These are phyloP conservation scores for Pantherophis vulpinus DNA, from an alignment of 2,797 vertebrate genomes.

Conservation along the genomic window DNA sequence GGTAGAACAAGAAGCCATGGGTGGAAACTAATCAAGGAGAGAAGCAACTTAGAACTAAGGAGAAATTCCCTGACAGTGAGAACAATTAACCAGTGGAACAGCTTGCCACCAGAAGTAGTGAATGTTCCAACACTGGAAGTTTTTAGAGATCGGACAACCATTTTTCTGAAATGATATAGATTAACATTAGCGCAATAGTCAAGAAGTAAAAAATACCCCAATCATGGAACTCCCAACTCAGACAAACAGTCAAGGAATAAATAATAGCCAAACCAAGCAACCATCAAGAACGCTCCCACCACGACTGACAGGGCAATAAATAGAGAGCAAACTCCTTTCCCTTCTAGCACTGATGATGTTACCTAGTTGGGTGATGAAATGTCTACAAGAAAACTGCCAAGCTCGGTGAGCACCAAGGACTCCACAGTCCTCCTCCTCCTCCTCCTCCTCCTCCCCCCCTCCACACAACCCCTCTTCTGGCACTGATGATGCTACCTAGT, in stretches of 20 bases:
- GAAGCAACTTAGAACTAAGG: neutral
- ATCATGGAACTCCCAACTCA: neutral
- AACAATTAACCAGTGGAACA: no score
- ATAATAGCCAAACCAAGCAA: neutral
- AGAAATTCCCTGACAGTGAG: neutral
- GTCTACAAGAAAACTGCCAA: no score
- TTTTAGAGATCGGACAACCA: neutral
- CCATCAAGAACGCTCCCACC: neutral
- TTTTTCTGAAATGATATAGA: neutral
- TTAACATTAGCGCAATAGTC: neutral
- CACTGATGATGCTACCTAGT: no score
- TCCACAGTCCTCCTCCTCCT: no score
- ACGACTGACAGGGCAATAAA: neutral
- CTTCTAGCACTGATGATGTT: neutral
- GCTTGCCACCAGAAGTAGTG: neutral
- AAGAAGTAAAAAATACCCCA: neutral
- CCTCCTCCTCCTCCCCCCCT: no score
- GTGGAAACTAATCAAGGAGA: neutral
- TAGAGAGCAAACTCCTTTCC: neutral
- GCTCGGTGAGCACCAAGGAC: no score
- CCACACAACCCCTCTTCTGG: no score
- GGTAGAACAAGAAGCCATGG: accelerated
- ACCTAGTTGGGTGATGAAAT: no score
- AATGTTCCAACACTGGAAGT: neutral
- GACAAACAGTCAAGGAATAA: neutral